Percentiles rank a stretch among this genome's conserved stretches.
These are phyloP conservation scores for Cliona cf. orientalis DNA, from an alignment of 37 sponge, comb jelly and placozoan species.

Conservation along the genomic window DNA sequence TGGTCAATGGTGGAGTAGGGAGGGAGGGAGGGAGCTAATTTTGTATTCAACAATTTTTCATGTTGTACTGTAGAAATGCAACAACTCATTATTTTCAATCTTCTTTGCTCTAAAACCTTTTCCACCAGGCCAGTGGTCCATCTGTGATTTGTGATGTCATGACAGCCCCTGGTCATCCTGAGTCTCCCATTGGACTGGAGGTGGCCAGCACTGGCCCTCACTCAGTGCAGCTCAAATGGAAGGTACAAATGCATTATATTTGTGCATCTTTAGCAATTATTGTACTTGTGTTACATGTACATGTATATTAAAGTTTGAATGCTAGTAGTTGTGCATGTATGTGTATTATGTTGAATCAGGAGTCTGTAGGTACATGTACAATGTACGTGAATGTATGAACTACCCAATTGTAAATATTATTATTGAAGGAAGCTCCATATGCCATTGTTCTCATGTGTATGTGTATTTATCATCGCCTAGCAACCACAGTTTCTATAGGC, in stretches of 20 bases:
- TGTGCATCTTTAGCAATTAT: no score
- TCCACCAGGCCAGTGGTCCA: constrained; percentile 6
- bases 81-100: neutral
- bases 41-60: neutral
- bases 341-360: no score
- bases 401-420: no score
- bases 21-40: neutral
- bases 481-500: no score
- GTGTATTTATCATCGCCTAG: no score
- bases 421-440: no score
- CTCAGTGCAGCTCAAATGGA: constrained; percentile 42
- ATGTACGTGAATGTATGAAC: neutral
- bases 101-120: neutral
- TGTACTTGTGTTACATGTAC: no score
- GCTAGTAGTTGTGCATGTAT: no score
- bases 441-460: no score
- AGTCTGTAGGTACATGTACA: no score
- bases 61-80: neutral
- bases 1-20: neutral
- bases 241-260: constrained; percentile 43
- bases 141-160: neutral
- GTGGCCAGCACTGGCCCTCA: constrained; percentile 16
- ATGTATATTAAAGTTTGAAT: no score
- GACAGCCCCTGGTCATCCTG: constrained; percentile 62
- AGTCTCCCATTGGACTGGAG: constrained; percentile 19